Evolutionary conservation across 2,888 invertebrate species (phyloP).

Genomic region (Eupithecia insigniata): DNA sequence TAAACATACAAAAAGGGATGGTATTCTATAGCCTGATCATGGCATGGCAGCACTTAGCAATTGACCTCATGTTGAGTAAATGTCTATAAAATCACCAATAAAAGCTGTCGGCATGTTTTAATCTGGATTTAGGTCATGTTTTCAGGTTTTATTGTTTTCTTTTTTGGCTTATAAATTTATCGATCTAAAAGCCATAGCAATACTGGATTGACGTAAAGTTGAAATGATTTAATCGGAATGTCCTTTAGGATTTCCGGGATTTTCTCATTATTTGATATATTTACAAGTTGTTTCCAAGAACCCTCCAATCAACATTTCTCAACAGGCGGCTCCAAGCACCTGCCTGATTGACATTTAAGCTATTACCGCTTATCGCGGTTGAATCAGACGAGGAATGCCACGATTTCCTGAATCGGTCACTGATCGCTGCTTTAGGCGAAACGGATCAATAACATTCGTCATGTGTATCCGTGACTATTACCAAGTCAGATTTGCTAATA

Average conservation of each 20-base stretch:
- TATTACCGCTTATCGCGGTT: conserved; percentile 37
- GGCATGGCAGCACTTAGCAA: conserved; percentile 18
- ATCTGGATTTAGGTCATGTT: neutral
- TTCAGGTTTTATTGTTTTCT: neutral
- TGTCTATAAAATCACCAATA: conserved; percentile 13
- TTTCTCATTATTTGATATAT: neutral
- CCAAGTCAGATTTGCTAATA: neutral
- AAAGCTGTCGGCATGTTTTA: conserved; percentile 4
- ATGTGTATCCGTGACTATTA: conserved; percentile 12
- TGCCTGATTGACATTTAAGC: conserved; percentile 39
- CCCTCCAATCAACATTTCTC: conserved; percentile 38
- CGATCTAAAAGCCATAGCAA: neutral
- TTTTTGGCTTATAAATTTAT: neutral
- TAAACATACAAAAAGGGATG: conserved; percentile 17
- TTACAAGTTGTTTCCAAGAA: conserved; percentile 48
- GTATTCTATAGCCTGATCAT: conserved; percentile 14
- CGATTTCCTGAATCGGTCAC: conserved; percentile 65
- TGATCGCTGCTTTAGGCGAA: conserved; percentile 23
- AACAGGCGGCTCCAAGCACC: conserved; percentile 46
- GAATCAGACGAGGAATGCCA: conserved; percentile 68
- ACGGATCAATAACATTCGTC: conserved; percentile 18
- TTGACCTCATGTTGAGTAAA: conserved; percentile 23
- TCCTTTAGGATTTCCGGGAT: conserved; percentile 3
- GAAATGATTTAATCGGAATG: neutral
- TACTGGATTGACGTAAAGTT: neutral